These are phyloP conservation scores for Araneus ventricosus DNA, from an alignment of 1,140 invertebrate species.

Conservation along the genomic window DNA sequence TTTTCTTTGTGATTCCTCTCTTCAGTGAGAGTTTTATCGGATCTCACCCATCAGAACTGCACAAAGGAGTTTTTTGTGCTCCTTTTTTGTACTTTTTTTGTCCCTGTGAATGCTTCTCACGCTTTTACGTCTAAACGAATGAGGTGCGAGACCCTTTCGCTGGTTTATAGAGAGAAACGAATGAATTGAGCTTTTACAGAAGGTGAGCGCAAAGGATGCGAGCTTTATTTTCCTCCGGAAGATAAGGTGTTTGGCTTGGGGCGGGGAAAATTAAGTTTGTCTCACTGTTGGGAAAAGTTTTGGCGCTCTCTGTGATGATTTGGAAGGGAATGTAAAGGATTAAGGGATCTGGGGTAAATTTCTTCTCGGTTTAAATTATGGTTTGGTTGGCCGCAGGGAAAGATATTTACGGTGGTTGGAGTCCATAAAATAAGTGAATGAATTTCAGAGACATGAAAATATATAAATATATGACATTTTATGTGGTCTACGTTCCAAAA, in stretches of 20 bases:
- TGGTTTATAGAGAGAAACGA: conserved; percentile 42
- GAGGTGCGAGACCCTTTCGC: conserved; percentile 30
- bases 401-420: neutral
- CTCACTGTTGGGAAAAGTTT: neutral
- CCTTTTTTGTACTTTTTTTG: conserved; percentile 23
- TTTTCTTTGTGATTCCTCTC: conserved; percentile 65
- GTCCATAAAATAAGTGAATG: too few relatives aligned
- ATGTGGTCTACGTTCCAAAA: too few relatives aligned
- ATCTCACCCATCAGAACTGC: conserved; percentile 57
- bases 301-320: neutral
- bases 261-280: conserved; percentile 13
- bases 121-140: conserved; percentile 35
- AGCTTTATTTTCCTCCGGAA: neutral
- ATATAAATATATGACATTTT: too few relatives aligned
- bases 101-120: conserved; percentile 26
- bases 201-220: neutral
- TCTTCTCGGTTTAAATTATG: neutral
- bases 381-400: neutral
- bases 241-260: conserved; percentile 7
- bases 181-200: conserved; percentile 46
- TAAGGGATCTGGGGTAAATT: neutral
- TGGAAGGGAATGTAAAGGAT: neutral
- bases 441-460: too few relatives aligned
- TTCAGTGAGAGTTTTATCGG: conserved; percentile 62
- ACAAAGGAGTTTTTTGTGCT: conserved; percentile 53